Evolutionary conservation across 2,888 invertebrate species (phyloP), one percentile per base, ranked within the genome.

Genomic region (Caenorhabditis afra): DNA sequence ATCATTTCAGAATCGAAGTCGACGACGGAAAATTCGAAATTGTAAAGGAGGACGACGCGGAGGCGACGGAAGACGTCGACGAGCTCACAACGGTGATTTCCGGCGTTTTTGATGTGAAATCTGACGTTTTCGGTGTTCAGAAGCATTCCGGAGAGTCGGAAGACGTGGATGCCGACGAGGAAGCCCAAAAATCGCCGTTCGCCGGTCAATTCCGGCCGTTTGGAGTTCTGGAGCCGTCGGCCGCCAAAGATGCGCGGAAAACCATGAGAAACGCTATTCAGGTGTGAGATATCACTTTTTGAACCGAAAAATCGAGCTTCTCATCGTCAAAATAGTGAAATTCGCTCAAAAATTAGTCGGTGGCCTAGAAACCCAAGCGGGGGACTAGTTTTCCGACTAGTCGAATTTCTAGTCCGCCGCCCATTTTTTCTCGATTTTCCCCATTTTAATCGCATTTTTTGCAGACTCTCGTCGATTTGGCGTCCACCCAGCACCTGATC

Each of bases 131-230:
- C 7, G 29, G 7, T 29, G 7, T 29, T 29, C 23, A 39, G 29
- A 73, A 73, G 29, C 45, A 52, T 10, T 45, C 68, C 11, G 67
- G 68, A 7, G 52, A 68, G 41, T 52, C 58, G 23, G 77, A 65
- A 71, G 77, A 78, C 45, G 78, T 64, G 10, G 55, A 77, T 18
- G 41, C 53, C 23, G 59, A 61, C n/a, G 45, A 53, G 23, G 20
- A 59, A 1, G 59, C 37, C 23, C 67, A 66, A 39, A 67, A 68
- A 35, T 52, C 65, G n/a, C 58, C 45, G 22, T 50, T 37, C 16
- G 18, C 57, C 20, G 75, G 76, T 2, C 57, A 70, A 29, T 83
- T 79, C 61, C 55, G 79, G 22, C 83, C 83, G 16, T 83, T 83
- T 53, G 83, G 83, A 41, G 66, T 83, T 3, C 65, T 83, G 23